Conservation (phyloP, 2,888 invertebrate species). For the Antitype chi region DNA sequence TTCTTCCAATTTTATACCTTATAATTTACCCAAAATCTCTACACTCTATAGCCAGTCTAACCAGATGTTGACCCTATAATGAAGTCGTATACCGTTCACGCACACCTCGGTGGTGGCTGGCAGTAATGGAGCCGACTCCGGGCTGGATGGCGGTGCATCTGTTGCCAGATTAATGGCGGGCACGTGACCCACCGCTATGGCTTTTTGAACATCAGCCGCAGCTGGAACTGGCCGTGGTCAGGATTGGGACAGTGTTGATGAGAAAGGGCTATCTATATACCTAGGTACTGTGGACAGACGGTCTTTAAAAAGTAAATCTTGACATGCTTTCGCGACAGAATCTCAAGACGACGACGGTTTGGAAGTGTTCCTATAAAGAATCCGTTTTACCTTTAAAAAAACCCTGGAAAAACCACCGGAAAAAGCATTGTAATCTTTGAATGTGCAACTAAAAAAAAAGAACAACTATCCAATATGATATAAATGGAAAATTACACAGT, state of each 20-base stretch:
- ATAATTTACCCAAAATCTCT: slow-evolving; percentile 13
- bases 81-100: slow-evolving; percentile 60
- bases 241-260: slow-evolving; percentile 11
- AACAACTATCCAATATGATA: background rate
- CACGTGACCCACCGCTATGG: slow-evolving; percentile 72
- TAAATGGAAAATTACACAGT: background rate
- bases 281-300: background rate
- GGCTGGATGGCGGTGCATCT: slow-evolving; percentile 69
- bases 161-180: slow-evolving; percentile 78
- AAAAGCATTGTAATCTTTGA: background rate
- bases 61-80: slow-evolving; percentile 63
- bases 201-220: slow-evolving; percentile 68
- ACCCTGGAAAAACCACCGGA: no score
- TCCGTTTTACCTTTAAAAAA: no score
- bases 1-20: background rate
- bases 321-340: background rate
- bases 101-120: slow-evolving; percentile 65
- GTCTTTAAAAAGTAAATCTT: background rate
- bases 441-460: background rate
- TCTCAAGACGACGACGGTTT: background rate
- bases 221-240: slow-evolving; percentile 36
- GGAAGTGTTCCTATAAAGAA: background rate
- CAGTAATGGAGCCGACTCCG: slow-evolving; percentile 70
- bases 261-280: background rate
- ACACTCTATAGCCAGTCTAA: background rate